These are phyloP conservation scores for Mamestra brassicae DNA, from an alignment of 2,888 invertebrate genomes.

Conservation along the genomic window DNA sequence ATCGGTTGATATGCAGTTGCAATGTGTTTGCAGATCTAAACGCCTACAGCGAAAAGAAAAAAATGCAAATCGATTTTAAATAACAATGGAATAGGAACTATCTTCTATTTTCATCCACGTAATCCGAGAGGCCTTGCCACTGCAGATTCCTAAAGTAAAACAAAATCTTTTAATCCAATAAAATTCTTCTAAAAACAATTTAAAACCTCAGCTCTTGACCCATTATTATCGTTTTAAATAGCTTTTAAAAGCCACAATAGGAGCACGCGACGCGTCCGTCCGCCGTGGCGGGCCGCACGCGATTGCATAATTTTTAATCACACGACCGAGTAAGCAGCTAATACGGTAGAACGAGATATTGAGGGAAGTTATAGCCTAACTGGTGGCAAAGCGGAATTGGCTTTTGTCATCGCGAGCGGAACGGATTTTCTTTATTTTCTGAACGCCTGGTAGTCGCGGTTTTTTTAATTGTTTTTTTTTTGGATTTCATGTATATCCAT, in stretches of 20 bases:
- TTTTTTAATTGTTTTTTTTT: conserved; percentile 31
- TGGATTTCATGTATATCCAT: too few relatives aligned
- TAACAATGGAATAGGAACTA: neutral
- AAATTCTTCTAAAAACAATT: conserved; percentile 59
- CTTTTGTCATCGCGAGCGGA: conserved; percentile 74
- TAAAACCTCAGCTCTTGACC: conserved; percentile 68
- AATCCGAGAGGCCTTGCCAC: neutral
- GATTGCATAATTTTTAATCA: conserved; percentile 90
- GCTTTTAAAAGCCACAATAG: conserved; percentile 81
- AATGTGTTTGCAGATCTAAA: neutral
- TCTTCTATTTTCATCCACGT: neutral
- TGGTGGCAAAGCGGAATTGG: conserved; percentile 75
- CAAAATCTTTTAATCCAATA: conserved; percentile 23
- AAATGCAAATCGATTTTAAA: neutral
- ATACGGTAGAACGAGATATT: conserved; percentile 86
- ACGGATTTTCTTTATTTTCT: conserved; percentile 74
- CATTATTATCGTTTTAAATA: conserved; percentile 84
- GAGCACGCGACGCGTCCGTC: conserved; percentile 80
- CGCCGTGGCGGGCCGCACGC: conserved; percentile 72
- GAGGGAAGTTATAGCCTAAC: conserved; percentile 80
- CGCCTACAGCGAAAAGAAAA: neutral
- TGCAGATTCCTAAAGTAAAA: conserved; percentile 8
- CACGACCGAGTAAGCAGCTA: conserved; percentile 89
- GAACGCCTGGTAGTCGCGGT: conserved; percentile 62
- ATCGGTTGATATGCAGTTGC: neutral